phyloP scores from a whole-genome alignment of 1,140 invertebrate genomes.

The Drosophila elegans region DNA sequence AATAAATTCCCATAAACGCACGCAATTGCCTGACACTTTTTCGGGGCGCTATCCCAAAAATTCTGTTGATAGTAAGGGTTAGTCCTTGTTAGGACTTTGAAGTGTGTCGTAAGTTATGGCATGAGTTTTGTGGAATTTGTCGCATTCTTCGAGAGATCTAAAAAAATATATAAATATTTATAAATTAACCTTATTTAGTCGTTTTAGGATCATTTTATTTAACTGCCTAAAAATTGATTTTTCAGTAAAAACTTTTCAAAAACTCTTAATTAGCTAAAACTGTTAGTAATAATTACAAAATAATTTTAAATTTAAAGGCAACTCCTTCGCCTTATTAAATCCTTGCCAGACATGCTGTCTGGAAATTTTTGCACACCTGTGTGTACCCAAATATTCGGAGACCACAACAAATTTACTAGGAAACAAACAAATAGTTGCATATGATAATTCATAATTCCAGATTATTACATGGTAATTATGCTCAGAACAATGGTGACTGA shows the following conservation, averaged over 20 bases:
- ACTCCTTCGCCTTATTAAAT: not conserved
- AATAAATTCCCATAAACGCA: conserved; percentile 70
- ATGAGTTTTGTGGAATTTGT: conserved; percentile 44
- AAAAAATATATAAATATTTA: conserved; percentile 16
- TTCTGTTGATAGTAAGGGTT: conserved; percentile 22
- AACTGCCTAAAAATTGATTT: too few species aligned
- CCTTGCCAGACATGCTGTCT: conserved; percentile 57
- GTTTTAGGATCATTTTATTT: not conserved
- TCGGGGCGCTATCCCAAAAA: conserved; percentile 50
- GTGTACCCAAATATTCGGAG: conserved; percentile 3
- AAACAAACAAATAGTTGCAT: conserved; percentile 53
- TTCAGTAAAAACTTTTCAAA: not conserved
- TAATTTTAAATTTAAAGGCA: not conserved
- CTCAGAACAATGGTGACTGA: conserved; percentile 2
- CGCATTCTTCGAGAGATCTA: conserved; percentile 15
- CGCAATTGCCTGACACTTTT: conserved; percentile 69
- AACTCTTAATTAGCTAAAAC: too few species aligned
- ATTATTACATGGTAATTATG: conserved; percentile 77
- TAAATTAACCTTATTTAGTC: not conserved
- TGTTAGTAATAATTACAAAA: too few species aligned
- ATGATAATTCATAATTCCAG: conserved; percentile 62
- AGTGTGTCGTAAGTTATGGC: conserved; percentile 62
- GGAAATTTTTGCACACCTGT: conserved; percentile 44
- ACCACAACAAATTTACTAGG: conserved; percentile 57
- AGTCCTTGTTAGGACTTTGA: conserved; percentile 18